Percentiles rank a stretch among this genome's conserved stretches.
phyloP scores from a whole-genome alignment of 2,888 invertebrate species.

The Philereme vetulata region DNA sequence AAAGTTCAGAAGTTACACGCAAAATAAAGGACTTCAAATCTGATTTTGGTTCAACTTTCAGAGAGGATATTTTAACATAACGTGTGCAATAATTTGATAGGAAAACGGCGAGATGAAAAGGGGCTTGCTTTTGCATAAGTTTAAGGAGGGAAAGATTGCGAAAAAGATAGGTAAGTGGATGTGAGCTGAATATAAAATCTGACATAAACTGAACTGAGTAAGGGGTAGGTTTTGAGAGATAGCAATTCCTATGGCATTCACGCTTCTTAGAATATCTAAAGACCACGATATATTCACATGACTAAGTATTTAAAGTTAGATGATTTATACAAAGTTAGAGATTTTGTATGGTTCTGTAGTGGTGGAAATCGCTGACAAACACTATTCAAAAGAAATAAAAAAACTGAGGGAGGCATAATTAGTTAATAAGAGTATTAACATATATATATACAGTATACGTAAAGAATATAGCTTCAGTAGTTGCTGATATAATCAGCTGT shows the following conservation, averaged over 20 bases:
- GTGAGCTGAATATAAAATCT: constrained; percentile 39
- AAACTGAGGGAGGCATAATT: too few relatives aligned
- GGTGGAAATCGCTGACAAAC: too few relatives aligned
- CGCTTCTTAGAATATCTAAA: constrained; percentile 25
- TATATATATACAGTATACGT: too few relatives aligned
- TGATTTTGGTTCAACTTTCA: constrained; percentile 18
- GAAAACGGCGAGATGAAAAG: constrained; percentile 24
- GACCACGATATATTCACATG: constrained; percentile 5
- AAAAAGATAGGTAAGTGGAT: constrained; percentile 40
- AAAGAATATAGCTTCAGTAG: too few relatives aligned
- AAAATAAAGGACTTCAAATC: constrained; percentile 24
- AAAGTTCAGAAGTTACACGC: constrained; percentile 17
- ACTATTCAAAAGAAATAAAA: too few relatives aligned
- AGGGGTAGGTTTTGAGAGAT: constrained; percentile 24
- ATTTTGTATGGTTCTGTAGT: too few relatives aligned
- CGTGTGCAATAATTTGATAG: constrained; percentile 26
- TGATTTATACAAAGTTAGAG: too few relatives aligned
- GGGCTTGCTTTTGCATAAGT: constrained; percentile 34
- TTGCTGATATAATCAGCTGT: too few relatives aligned
- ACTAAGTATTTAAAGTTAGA: too few relatives aligned
- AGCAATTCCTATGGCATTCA: constrained; percentile 21
- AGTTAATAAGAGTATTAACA: too few relatives aligned
- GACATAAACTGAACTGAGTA: constrained; percentile 25
- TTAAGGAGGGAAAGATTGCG: constrained; percentile 39
- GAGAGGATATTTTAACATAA: constrained; percentile 24